Conservation (phyloP, 37 sponge, comb jelly and placozoan species). For the Diacarnus erythraeanus region DNA sequence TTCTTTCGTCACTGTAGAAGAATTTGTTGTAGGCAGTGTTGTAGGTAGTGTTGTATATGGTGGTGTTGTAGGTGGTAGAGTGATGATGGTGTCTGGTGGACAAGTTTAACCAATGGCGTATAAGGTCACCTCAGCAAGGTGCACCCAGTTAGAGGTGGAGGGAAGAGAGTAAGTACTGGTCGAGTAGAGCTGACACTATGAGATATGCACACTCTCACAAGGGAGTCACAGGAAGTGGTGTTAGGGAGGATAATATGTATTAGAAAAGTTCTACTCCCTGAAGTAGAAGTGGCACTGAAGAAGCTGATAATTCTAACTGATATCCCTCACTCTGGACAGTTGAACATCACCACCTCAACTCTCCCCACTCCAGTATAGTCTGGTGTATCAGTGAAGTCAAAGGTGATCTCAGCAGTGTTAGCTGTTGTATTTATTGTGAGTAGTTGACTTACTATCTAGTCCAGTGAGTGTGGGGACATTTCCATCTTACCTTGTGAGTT, state of each 20-base stretch:
- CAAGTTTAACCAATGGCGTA: not conserved
- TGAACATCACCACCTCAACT: not conserved
- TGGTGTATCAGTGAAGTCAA: not conserved
- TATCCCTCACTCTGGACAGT: not conserved
- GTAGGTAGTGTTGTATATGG: not conserved
- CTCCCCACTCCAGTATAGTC: not conserved
- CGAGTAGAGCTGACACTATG: not conserved
- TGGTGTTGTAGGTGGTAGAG: not conserved
- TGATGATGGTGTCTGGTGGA: not conserved
- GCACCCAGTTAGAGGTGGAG: conserved; percentile 5
- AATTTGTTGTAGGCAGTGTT: not conserved
- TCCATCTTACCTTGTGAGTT: not conserved
- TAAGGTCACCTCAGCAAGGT: conserved; percentile 2
- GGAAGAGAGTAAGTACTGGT: not conserved
- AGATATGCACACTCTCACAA: not conserved
- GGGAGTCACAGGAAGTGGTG: not conserved
- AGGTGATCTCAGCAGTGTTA: not conserved
- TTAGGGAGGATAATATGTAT: not conserved
- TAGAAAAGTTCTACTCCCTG: too few relatives aligned
- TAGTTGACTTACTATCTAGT: not conserved
- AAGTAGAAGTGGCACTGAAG: not conserved
- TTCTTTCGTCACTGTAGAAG: not conserved
- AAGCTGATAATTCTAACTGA: not conserved
- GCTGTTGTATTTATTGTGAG: not conserved
- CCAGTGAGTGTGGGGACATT: not conserved